Conservation (phyloP, 2,888 invertebrate species). For the Sphinx pinastri region DNA sequence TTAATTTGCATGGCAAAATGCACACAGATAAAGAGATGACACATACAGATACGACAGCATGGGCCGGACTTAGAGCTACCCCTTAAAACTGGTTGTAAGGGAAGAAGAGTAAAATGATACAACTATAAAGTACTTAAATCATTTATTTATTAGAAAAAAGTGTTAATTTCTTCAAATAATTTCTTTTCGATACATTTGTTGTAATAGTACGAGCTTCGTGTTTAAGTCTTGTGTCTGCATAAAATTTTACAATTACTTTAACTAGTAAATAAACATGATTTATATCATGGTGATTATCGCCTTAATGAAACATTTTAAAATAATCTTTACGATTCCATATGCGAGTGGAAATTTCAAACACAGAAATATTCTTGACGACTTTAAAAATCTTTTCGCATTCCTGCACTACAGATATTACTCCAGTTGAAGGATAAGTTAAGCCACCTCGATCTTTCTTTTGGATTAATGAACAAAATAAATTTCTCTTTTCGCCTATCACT, state of each 20-base stretch:
- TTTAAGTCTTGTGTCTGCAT: neutral
- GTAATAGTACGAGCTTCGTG: neutral
- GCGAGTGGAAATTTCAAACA: slow-evolving; percentile 1
- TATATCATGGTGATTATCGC: slow-evolving; percentile 1
- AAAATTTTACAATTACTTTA: slow-evolving; percentile 4
- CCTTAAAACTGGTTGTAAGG: neutral
- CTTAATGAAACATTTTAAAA: neutral
- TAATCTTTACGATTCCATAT: neutral
- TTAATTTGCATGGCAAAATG: too few relatives aligned
- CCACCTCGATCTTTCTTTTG: too few relatives aligned
- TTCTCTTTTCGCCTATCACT: neutral
- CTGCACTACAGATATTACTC: slow-evolving; percentile 47
- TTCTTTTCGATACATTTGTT: slow-evolving; percentile 2
- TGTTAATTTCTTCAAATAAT: too few relatives aligned
- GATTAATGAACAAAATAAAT: too few relatives aligned
- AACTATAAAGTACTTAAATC: neutral
- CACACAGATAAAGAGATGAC: too few relatives aligned
- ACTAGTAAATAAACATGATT: slow-evolving; percentile 24
- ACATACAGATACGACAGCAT: too few relatives aligned
- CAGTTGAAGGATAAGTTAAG: neutral
- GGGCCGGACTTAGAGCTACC: neutral
- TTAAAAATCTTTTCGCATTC: slow-evolving; percentile 47
- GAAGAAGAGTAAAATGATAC: too few relatives aligned
- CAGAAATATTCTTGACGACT: slow-evolving; percentile 49
- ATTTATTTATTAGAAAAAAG: slow-evolving; percentile 5